Percentiles rank a stretch among this genome's conserved stretches.
phyloP scores from a whole-genome alignment of 92 coral and sea anemone genomes.

The Parazoanthus darwini region DNA sequence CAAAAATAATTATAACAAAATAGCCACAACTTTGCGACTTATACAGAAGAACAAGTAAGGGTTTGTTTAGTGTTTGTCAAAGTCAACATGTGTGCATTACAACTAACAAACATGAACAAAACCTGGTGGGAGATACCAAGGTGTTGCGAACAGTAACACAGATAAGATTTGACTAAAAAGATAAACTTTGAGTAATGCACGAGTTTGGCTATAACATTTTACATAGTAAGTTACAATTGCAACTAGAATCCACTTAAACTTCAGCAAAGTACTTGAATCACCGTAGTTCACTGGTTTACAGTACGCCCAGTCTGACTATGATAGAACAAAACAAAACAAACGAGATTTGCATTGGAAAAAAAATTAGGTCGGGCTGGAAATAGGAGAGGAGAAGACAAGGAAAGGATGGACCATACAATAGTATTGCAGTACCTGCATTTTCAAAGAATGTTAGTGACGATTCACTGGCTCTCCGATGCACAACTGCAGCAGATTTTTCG shows the following conservation, averaged over 20 bases:
- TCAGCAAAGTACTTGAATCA: neutral
- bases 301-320: neutral
- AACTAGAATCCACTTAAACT: neutral
- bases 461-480: slow-evolving; percentile 49
- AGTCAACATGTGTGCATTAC: no score
- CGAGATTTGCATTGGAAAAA: neutral
- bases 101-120: no score
- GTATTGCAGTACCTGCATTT: slow-evolving; percentile 36
- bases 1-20: no score
- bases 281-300: neutral
- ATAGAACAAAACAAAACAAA: no score
- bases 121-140: neutral
- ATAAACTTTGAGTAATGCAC: neutral
- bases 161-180: neutral
- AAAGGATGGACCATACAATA: neutral
- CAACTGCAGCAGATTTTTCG: slow-evolving; percentile 29
- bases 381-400: neutral
- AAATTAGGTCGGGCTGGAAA: neutral
- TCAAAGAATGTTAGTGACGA: slow-evolving; percentile 39
- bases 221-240: neutral
- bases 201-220: no score
- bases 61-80: no score
- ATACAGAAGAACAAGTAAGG: no score
- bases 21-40: no score
- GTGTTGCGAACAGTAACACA: neutral